Percentiles rank a stretch among this genome's conserved stretches.
phyloP scores from a whole-genome alignment of 2,888 invertebrate genomes.

The Bruchidius siliquastri region DNA sequence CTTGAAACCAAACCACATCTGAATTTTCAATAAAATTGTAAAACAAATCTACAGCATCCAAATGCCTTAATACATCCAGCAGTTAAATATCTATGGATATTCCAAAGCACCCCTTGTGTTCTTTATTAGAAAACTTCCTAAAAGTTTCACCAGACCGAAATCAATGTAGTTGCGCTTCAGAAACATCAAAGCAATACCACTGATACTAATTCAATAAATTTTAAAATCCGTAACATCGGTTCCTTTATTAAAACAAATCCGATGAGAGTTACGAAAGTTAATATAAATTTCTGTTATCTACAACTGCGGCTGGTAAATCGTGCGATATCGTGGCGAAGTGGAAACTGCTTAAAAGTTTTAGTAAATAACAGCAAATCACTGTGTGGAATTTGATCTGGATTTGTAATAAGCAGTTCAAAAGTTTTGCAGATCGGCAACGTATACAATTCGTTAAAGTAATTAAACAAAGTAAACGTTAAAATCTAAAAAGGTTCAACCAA shows the following conservation, averaged over 20 bases:
- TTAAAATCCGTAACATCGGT: background rate
- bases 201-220: background rate
- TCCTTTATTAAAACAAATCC: background rate
- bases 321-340: background rate
- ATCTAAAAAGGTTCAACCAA: too few relatives aligned
- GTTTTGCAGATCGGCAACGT: too few relatives aligned
- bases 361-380: background rate
- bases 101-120: background rate
- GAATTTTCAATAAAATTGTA: background rate
- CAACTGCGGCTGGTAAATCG: background rate
- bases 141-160: background rate
- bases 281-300: background rate
- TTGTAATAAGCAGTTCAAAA: too few relatives aligned
- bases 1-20: background rate
- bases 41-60: background rate
- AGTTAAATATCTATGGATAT: background rate
- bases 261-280: background rate
- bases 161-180: background rate
- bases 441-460: too few relatives aligned
- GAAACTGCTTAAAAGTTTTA: background rate
- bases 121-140: background rate
- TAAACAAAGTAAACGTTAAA: too few relatives aligned
- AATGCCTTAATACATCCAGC: background rate
- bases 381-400: too few relatives aligned
- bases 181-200: background rate